A percentile compares a stretch with the other conserved stretches of the same genome.
Conservation (phyloP, 2,888 invertebrate genomes). For the Ditylenchus weischeri region DNA sequence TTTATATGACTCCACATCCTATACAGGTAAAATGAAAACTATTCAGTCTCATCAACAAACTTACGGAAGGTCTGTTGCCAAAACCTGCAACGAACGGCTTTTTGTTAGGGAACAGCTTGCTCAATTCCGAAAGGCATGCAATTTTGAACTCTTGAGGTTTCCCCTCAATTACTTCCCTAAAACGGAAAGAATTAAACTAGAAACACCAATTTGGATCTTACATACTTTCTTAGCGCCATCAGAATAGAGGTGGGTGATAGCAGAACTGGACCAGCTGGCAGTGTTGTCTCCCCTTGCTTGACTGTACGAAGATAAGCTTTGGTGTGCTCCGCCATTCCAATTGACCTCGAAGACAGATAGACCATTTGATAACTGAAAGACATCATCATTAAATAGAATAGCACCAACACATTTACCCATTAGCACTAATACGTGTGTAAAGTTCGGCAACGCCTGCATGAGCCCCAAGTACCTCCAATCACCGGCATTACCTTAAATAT, state of each 20-base stretch:
- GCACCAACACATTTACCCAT: constrained; percentile 66
- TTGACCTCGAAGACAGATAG: constrained; percentile 92
- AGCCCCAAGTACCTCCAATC: constrained; percentile 97
- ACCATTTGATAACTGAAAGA: constrained; percentile 70
- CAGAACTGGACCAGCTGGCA: constrained; percentile 93
- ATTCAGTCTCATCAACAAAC: background rate
- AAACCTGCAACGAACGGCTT: constrained; percentile 97
- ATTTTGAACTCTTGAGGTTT: constrained; percentile 95
- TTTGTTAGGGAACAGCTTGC: constrained; percentile 78
- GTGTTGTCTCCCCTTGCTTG: constrained; percentile 81
- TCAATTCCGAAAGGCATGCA: constrained; percentile 90
- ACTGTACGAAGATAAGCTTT: constrained; percentile 91
- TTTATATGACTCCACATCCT: constrained; percentile 50
- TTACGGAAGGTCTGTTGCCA: constrained; percentile 70
- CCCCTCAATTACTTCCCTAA: constrained; percentile 92
- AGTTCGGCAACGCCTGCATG: constrained; percentile 95
- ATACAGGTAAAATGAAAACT: background rate
- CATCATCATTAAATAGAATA: background rate
- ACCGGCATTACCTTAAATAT: constrained; percentile 69
- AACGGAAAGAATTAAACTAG: constrained; percentile 31
- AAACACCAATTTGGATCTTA: background rate
- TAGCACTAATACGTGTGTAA: constrained; percentile 91
- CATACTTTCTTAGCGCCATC: constrained; percentile 82
- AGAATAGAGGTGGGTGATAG: constrained; percentile 94
- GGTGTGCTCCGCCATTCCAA: constrained; percentile 79